Conservation (phyloP, 2,113 vertebrate genomes). For the Atherinomorus stipes region DNA sequence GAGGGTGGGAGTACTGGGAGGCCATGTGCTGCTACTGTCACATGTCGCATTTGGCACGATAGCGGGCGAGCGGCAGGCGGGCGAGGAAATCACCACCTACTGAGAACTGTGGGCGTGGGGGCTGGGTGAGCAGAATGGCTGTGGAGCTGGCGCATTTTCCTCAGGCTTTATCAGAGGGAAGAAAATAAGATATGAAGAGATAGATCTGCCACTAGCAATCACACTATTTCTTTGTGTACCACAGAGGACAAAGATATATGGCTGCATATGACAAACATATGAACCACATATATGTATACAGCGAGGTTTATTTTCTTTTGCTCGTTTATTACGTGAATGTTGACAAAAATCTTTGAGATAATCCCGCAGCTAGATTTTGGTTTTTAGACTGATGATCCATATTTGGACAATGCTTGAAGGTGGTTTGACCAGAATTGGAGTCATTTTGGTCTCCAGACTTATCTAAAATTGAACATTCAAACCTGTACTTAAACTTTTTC, state of each 20-base stretch:
- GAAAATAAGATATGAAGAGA: constrained; percentile 59
- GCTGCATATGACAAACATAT: neutral
- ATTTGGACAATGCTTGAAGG: neutral
- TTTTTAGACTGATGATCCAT: neutral
- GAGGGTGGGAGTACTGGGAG: constrained; percentile 21
- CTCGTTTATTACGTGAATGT: too few species aligned
- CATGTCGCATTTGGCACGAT: constrained; percentile 73
- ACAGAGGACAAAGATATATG: constrained; percentile 1
- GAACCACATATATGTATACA: neutral
- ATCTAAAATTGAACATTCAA: too few species aligned
- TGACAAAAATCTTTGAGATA: too few species aligned
- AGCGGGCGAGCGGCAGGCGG: constrained; percentile 53
- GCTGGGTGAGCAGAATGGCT: constrained; percentile 53
- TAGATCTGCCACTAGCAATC: constrained; percentile 76
- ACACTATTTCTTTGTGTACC: constrained; percentile 42
- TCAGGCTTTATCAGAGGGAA: constrained; percentile 72
- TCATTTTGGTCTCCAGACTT: too few species aligned
- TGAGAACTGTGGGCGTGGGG: constrained; percentile 62
- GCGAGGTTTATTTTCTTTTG: neutral
- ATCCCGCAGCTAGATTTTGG: neutral
- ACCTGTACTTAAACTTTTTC: neutral
- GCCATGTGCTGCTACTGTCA: constrained; percentile 80
- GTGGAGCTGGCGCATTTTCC: constrained; percentile 49
- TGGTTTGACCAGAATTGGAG: neutral
- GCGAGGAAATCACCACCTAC: constrained; percentile 80